phyloP scores from a whole-genome alignment of 1,140 invertebrate genomes.

The Caenorhabditis latens region DNA sequence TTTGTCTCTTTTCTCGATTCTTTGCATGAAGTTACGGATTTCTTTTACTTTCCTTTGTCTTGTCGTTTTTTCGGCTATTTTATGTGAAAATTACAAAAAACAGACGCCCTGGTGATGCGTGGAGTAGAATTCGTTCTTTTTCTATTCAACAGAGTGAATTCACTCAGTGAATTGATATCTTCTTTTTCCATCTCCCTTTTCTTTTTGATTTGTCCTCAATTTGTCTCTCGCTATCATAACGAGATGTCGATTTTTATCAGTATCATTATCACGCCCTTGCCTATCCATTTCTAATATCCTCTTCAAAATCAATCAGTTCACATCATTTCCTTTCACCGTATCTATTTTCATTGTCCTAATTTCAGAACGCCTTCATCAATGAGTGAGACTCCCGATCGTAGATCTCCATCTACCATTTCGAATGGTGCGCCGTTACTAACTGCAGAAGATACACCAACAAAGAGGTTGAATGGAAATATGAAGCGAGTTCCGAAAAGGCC shows the following conservation, averaged over 20 bases:
- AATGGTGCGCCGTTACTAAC: not conserved
- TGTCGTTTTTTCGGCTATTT: too few relatives aligned
- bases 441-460: slow-evolving; percentile 33
- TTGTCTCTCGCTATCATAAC: slow-evolving; percentile 2
- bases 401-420: slow-evolving; percentile 18
- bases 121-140: not conserved
- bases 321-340: not conserved
- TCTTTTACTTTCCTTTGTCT: too few relatives aligned
- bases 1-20: too few relatives aligned
- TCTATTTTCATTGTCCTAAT: not conserved
- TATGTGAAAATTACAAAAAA: too few relatives aligned
- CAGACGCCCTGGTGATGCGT: too few relatives aligned
- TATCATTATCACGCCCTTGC: slow-evolving; percentile 1
- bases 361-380: slow-evolving; percentile 38
- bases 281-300: not conserved
- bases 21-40: too few relatives aligned
- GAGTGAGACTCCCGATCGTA: slow-evolving; percentile 42
- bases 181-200: not conserved
- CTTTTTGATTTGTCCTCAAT: not conserved
- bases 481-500: slow-evolving; percentile 12
- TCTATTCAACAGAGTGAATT: not conserved
- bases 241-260: not conserved
- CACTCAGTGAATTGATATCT: not conserved
- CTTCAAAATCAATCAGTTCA: slow-evolving; percentile 8
- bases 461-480: slow-evolving; percentile 10